phyloP scores from a whole-genome alignment of 2,113 vertebrate species.

The Neopipo cinnamomea region DNA sequence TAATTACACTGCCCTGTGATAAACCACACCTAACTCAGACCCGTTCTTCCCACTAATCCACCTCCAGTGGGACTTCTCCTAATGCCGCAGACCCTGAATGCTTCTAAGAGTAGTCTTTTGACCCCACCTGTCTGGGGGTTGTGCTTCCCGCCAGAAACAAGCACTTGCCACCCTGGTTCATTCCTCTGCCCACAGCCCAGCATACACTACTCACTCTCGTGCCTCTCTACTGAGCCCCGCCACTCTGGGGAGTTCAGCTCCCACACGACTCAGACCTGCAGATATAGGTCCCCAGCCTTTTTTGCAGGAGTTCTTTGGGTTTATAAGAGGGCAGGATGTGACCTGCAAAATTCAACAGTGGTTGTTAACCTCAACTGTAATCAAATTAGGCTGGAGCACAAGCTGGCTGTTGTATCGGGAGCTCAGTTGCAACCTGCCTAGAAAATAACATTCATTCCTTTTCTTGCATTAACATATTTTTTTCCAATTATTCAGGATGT shows the following conservation, averaged over 20 bases:
- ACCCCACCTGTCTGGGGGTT: neutral
- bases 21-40: neutral
- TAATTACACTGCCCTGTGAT: neutral
- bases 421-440: neutral
- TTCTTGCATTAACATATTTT: neutral
- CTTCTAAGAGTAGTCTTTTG: neutral
- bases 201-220: accelerated
- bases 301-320: neutral
- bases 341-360: neutral
- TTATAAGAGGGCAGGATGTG: neutral
- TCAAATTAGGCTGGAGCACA: neutral
- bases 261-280: neutral
- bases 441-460: neutral
- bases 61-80: neutral
- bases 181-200: neutral
- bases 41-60: neutral
- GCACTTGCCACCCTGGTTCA: accelerated
- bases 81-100: accelerated
- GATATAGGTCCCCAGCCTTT: neutral
- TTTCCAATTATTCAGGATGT: accelerated
- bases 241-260: neutral
- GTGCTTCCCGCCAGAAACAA: neutral
- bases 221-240: neutral
- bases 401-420: neutral
- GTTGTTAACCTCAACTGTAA: neutral